Conservation (phyloP, 2,888 invertebrate species). For the Meteorus cinctellus region DNA sequence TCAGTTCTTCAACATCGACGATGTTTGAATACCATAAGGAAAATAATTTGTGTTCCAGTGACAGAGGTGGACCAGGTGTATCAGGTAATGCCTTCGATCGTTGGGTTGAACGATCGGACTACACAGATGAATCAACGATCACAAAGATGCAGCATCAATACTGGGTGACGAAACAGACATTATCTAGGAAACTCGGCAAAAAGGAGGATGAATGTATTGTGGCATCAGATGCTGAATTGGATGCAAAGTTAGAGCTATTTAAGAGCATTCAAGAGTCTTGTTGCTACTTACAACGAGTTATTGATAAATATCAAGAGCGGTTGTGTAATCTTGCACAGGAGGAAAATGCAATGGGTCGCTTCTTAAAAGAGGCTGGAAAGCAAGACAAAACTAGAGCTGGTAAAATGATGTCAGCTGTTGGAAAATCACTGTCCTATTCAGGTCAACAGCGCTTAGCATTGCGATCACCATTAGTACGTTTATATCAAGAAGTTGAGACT, state of each 20-base stretch:
- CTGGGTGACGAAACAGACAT: conserved; percentile 98
- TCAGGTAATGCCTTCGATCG: conserved; percentile 74
- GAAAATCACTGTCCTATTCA: conserved; percentile 91
- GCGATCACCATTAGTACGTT: conserved; percentile 87
- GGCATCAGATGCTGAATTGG: conserved; percentile 96
- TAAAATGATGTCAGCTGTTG: conserved; percentile 86
- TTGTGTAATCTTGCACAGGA: conserved; percentile 95
- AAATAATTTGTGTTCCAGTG: conserved; percentile 54
- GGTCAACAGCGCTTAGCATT: conserved; percentile 94
- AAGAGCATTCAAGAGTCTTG: conserved; percentile 94
- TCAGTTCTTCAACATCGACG: neutral
- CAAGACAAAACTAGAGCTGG: conserved; percentile 89
- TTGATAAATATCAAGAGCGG: conserved; percentile 95
- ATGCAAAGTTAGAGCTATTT: conserved; percentile 95
- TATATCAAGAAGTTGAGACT: conserved; percentile 98
- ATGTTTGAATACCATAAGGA: neutral
- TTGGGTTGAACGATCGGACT: conserved; percentile 74
- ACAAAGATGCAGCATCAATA: conserved; percentile 93
- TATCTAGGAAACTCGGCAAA: conserved; percentile 92
- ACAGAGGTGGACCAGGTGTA: conserved; percentile 62
- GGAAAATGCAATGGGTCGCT: conserved; percentile 94
- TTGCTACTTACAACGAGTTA: conserved; percentile 87
- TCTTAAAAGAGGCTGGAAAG: conserved; percentile 94
- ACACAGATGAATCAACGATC: conserved; percentile 72
- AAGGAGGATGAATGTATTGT: conserved; percentile 98